These are phyloP conservation scores for Ciona savignyi DNA, from an alignment of 23 tunicate species.

Conservation along the genomic window DNA sequence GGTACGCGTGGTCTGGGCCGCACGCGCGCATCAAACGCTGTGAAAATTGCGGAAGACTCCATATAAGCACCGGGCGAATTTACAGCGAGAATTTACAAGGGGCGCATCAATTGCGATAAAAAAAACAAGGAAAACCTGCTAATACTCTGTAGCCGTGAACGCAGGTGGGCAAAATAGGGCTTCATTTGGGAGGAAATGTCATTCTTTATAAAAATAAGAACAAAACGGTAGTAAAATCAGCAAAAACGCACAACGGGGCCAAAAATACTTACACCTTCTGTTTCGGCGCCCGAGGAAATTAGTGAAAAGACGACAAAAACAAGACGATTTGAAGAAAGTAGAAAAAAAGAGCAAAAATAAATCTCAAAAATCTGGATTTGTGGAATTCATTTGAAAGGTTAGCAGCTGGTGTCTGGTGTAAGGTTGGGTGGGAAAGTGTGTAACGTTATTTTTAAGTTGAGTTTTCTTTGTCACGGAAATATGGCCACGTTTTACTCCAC, in stretches of 20 bases:
- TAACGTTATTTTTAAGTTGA: too few species aligned
- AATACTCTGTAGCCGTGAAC: background rate
- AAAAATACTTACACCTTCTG: background rate
- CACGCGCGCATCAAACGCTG: background rate
- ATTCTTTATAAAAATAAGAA: background rate
- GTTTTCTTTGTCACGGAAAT: too few species aligned
- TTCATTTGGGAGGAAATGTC: background rate
- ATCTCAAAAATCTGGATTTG: background rate
- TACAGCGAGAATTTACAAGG: background rate
- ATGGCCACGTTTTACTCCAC: too few species aligned
- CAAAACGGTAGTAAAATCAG: too few species aligned
- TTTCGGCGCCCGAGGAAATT: background rate
- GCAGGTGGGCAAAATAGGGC: background rate
- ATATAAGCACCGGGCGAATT: background rate
- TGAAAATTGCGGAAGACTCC: background rate
- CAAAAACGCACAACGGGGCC: background rate
- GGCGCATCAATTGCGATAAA: background rate
- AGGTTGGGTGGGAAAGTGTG: too few species aligned
- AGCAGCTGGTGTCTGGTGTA: too few species aligned
- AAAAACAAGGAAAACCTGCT: background rate
- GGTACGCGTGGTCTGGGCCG: background rate
- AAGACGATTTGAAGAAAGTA: background rate
- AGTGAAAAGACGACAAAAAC: background rate
- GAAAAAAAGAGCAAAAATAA: too few species aligned
- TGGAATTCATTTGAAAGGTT: too few species aligned